Evolutionary conservation across 2,888 invertebrate genomes (phyloP), one percentile per base, ranked within the genome.

Genomic region (Lepidonotus clava): DNA sequence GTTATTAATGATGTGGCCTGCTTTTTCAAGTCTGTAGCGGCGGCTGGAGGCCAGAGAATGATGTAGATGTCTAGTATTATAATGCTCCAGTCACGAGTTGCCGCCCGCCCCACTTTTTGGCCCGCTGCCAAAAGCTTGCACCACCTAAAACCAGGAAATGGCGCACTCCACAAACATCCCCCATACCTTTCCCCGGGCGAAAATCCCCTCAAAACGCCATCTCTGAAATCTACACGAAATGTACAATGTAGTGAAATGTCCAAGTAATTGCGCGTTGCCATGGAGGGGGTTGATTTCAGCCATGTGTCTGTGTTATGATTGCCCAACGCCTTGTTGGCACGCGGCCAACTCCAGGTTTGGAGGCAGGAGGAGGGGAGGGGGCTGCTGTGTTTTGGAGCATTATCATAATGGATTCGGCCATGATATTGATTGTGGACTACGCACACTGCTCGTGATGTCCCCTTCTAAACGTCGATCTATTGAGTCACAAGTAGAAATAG

Each of bases 341-440:
- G 14, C 41, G 1, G 40, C 85, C 71, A 67, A 85, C 34, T 67
- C 46, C 46, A 11, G 46, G 8, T 11, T 11, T 46, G 46, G 46
- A 18, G 18, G 46, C 18, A 46, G 46, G 18, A 11, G 46, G 46
- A 18, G 46, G 46, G 46, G 46, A n/a, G 66, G 66, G 66, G 66
- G 32, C 24, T 56, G 77, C 11, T 38, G 11, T 86, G 77, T 86
- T 76, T 41, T 36, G 85, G 85, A n/a, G n/a, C 85, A 85, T 85
- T 85, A 85, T 32, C 67, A 85, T 85, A 85, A 71, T 84, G 34
- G 53, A 61, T 84, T 71, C 71, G n/a, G 56, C 71, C 51, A 51
- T 11, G 34, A 32, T 71, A 71, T 71, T 71, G 71, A 34, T 71
- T 71, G 56, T 56, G 56, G 56, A 56, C 56, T 56, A 11, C 24